Percentiles rank a stretch among this genome's conserved stretches.
phyloP scores from a whole-genome alignment of 2,888 invertebrate species.

The Pterostichus niger region DNA sequence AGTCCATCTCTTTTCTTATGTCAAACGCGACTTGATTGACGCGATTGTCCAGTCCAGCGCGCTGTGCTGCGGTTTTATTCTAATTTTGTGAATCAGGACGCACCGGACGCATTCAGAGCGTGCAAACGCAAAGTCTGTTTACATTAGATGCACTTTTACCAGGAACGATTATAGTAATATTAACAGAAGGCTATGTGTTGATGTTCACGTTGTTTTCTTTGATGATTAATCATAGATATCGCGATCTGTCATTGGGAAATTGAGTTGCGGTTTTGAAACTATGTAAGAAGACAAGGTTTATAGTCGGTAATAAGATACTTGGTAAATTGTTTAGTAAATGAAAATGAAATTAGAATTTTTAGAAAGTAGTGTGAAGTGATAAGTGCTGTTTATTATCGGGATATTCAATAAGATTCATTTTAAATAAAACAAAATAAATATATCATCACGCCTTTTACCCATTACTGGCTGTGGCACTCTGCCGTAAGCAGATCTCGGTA shows the following conservation, averaged over 20 bases:
- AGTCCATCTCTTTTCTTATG: conserved; percentile 12
- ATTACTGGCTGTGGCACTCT: no score
- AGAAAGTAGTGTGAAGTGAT: not conserved
- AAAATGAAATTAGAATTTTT: not conserved
- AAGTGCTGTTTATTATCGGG: no score
- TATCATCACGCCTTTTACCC: no score
- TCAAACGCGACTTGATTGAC: not conserved
- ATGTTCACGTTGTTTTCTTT: conserved; percentile 3
- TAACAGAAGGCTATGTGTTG: not conserved
- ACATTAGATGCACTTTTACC: conserved; percentile 59
- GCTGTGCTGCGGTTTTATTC: conserved; percentile 16
- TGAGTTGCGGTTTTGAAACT: conserved; percentile 19
- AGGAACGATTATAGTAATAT: not conserved
- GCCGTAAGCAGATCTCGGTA: no score
- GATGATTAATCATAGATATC: conserved; percentile 20
- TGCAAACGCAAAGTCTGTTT: conserved; percentile 41
- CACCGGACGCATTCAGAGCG: conserved; percentile 46
- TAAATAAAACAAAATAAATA: no score
- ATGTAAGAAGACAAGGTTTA: not conserved
- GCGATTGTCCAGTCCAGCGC: conserved; percentile 14
- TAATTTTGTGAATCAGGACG: conserved; percentile 61
- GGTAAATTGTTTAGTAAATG: not conserved
- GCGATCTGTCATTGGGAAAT: conserved; percentile 15
- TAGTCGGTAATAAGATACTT: conserved; percentile 2
- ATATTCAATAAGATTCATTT: no score